Percentiles rank a stretch among this genome's conserved stretches.
Conservation (phyloP, 2,797 vertebrate genomes). For the Lepilemur septentrionalis region DNA sequence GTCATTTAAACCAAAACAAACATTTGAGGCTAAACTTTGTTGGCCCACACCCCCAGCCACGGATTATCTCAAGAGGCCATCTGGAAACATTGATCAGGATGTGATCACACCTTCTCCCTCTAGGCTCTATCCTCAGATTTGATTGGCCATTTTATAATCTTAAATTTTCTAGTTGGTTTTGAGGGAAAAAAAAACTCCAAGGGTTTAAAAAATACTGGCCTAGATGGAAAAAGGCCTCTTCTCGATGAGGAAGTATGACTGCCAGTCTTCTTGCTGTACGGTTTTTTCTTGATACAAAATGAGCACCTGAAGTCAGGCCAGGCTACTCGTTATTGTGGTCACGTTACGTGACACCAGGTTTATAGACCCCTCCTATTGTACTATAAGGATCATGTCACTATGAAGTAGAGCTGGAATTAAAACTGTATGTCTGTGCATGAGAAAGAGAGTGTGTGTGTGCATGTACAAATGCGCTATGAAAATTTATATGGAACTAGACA, state of each 20-base stretch:
- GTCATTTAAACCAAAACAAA: neutral
- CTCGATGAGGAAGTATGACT: neutral
- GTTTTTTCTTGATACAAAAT: neutral
- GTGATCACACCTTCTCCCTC: neutral
- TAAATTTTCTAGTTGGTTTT: neutral
- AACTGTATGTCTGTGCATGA: neutral
- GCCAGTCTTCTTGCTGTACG: neutral
- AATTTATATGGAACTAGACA: neutral
- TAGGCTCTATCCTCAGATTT: neutral
- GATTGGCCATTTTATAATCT: neutral
- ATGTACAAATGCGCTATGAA: too few relatives aligned
- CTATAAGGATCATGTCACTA: neutral
- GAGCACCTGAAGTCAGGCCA: neutral
- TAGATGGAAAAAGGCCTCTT: neutral
- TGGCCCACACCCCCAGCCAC: neutral
- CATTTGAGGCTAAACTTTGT: neutral
- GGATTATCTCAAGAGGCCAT: too few relatives aligned
- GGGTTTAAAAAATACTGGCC: neutral
- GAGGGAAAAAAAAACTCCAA: neutral
- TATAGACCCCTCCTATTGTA: neutral
- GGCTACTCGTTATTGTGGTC: too few relatives aligned
- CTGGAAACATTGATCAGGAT: neutral
- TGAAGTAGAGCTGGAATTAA: neutral
- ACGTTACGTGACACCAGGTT: neutral
- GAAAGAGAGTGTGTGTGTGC: neutral